Base-by-base conservation (phyloP, 2,113 vertebrate genomes). In the Erinaceus europaeus region DNA sequence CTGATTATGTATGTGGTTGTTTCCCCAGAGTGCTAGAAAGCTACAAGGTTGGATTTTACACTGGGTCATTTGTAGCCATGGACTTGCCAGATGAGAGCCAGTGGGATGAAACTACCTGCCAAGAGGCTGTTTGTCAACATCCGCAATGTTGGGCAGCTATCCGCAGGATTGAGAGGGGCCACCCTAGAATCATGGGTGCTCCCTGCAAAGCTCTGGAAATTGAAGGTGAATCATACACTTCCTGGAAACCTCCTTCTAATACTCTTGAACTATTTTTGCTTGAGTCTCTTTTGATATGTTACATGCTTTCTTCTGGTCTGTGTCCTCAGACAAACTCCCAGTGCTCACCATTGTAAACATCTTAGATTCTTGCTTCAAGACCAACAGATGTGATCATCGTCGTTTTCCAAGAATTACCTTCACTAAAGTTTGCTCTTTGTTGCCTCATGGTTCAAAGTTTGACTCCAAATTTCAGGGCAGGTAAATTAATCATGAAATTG, bases 131-230 rank as follows among this genome's bases (percentile, higher is more conserved):
- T 64, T 96, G 95, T 85, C 91, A 88, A 34, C 96, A 97, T 44
- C 96, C 96, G 0, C 95, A 93, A 12, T 96, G 96, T 94, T 97
- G 97, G 97, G 93, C 91, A 61, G 29, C 93, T 1, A 27, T 96
- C n/a, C 75, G 88, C 38, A 95, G 95, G 68, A 72, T 95, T 0
- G 95, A 96, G 53, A 94, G 79, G 32, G 96, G 96, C 48, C 62
- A 78, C 44, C 96, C 96, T 69, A 92, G 95, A 32, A 75, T 95
- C 71, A 9, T 94, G 34, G 48, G 50, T 27, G 32, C 55, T 8
- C 29, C 79, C 14, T n/a, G 12, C 86, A 95, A 13, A 64, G n/a
- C 44, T 40, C 29, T 17, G 57, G 73, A 94, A 62, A 46, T 10
- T 23, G 88, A 95, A 89, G 72, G 94, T 95, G 72, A 94, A 71